These are phyloP conservation scores for Helicoverpa zea DNA, from an alignment of 1,140 invertebrate species.

Conservation along the genomic window DNA sequence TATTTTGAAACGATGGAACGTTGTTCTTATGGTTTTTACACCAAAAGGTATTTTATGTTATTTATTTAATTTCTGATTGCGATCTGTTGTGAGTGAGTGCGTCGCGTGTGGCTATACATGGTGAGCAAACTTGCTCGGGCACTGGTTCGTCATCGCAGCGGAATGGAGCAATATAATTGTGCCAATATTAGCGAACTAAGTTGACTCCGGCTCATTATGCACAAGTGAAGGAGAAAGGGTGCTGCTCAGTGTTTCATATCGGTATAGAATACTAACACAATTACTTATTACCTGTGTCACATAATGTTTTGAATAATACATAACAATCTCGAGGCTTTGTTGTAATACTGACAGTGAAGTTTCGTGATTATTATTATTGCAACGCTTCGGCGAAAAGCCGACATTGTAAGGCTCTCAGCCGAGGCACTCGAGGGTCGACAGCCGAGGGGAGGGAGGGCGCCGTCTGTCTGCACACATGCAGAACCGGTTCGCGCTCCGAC, in stretches of 20 bases:
- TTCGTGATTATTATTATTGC: constrained; percentile 82
- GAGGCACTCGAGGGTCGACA: constrained; percentile 78
- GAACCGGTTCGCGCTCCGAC: constrained; percentile 84
- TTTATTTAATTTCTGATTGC: constrained; percentile 84
- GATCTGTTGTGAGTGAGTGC: constrained; percentile 79
- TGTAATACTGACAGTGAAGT: constrained; percentile 62
- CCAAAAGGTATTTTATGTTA: constrained; percentile 87
- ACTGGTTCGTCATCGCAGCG: constrained; percentile 57
- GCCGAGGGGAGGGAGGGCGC: constrained; percentile 80
- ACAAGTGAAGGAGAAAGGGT: constrained; percentile 59
- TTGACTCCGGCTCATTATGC: constrained; percentile 45
- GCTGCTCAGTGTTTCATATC: constrained; percentile 11
- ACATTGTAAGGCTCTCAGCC: constrained; percentile 77
- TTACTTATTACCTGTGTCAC: not conserved
- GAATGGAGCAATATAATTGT: constrained; percentile 52
- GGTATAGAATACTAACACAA: constrained; percentile 13
- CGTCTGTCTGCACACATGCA: constrained; percentile 86
- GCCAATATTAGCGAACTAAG: constrained; percentile 54
- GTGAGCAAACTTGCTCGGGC: constrained; percentile 55
- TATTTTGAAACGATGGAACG: constrained; percentile 87
- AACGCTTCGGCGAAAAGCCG: constrained; percentile 81
- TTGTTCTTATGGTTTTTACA: constrained; percentile 87
- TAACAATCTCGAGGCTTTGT: constrained; percentile 56
- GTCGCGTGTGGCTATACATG: constrained; percentile 78
- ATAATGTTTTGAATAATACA: constrained; percentile 23